Conservation (phyloP, 2,888 invertebrate species). For the Drosophila paracracens region DNA sequence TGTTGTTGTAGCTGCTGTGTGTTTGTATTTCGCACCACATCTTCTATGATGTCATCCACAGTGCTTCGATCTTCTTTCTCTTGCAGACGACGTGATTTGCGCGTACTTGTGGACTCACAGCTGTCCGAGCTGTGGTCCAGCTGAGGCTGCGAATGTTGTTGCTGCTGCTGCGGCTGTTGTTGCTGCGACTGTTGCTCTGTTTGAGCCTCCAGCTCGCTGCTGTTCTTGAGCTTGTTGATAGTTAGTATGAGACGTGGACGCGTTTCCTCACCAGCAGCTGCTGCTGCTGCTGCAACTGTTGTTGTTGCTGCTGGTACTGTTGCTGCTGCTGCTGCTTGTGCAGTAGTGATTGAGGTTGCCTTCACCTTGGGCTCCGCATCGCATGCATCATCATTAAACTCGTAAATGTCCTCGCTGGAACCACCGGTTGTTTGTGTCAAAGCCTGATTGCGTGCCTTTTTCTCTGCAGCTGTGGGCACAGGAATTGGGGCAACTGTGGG, state of each 20-base stretch:
- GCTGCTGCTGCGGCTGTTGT: slow-evolving; percentile 84
- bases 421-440: slow-evolving; percentile 63
- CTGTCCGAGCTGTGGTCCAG: slow-evolving; percentile 70
- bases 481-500: slow-evolving; percentile 39
- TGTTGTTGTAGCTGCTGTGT: slow-evolving; percentile 56
- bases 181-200: slow-evolving; percentile 17
- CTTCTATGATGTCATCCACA: slow-evolving; percentile 95
- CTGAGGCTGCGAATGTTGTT: slow-evolving; percentile 52
- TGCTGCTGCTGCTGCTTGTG: not conserved
- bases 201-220: slow-evolving; percentile 54
- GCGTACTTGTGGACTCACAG: slow-evolving; percentile 86
- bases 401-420: slow-evolving; percentile 91
- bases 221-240: slow-evolving; percentile 89
- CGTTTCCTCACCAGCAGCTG: slow-evolving; percentile 59
- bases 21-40: slow-evolving; percentile 90
- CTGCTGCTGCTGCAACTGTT: slow-evolving; percentile 27
- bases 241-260: slow-evolving; percentile 92
- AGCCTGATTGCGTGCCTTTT: slow-evolving; percentile 80
- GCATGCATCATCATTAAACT: slow-evolving; percentile 95
- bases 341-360: slow-evolving; percentile 10
- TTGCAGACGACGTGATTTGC: slow-evolving; percentile 92
- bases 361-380: slow-evolving; percentile 87
- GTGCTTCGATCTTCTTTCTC: slow-evolving; percentile 91
- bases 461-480: slow-evolving; percentile 78
- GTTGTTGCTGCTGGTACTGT: slow-evolving; percentile 21